Percentiles rank a stretch among this genome's conserved stretches.
phyloP scores from a whole-genome alignment of 53 echinoderm and acorn worm genomes.

The Temnopleurus reevesii region DNA sequence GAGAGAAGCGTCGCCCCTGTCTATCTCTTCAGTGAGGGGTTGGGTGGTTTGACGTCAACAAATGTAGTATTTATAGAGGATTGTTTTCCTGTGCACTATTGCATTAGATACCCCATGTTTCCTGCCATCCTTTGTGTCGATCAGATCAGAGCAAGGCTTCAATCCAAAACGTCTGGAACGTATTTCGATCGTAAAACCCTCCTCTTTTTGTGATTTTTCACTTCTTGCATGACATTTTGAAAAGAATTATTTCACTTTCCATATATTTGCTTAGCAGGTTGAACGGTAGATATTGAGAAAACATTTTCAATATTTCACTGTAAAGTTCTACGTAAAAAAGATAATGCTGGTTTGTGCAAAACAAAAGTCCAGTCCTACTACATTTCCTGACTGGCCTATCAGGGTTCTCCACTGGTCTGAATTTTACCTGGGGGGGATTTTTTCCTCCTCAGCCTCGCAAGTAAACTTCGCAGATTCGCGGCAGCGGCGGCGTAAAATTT shows the following conservation, averaged over 20 bases:
- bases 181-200: neutral
- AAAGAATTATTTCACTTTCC: neutral
- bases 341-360: too few species aligned
- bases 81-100: slow-evolving; percentile 25
- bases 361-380: too few species aligned
- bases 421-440: too few species aligned
- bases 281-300: too few species aligned
- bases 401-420: too few species aligned
- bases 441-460: too few species aligned
- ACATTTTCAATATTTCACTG: too few species aligned
- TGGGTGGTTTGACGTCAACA: slow-evolving; percentile 27
- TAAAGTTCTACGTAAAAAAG: too few species aligned
- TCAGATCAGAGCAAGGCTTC: neutral
- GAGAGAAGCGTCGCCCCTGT: neutral
- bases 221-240: neutral
- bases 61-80: slow-evolving; percentile 47
- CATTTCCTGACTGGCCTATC: too few species aligned
- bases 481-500: too few species aligned
- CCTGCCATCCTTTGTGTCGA: slow-evolving; percentile 31
- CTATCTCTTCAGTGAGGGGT: neutral
- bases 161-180: neutral
- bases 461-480: too few species aligned
- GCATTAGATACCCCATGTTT: slow-evolving; percentile 24
- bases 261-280: neutral
- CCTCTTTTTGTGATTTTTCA: neutral